phyloP scores from a whole-genome alignment of 2,888 invertebrate species.

The Euplexia lucipara region DNA sequence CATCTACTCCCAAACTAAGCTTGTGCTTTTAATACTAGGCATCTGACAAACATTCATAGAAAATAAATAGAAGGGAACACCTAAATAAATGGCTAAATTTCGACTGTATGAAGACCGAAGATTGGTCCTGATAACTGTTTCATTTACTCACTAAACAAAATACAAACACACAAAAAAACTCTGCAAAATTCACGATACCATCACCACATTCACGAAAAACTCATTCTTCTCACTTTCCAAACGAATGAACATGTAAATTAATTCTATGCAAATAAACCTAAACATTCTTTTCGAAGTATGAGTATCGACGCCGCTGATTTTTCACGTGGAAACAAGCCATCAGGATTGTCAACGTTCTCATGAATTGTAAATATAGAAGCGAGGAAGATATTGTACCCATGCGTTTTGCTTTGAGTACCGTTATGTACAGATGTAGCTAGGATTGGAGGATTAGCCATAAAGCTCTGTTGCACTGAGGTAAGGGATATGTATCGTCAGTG shows the following conservation, averaged over 20 bases:
- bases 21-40: too few relatives aligned
- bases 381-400: constrained; percentile 35
- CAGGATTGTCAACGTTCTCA: constrained; percentile 52
- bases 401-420: constrained; percentile 23
- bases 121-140: too few relatives aligned
- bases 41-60: too few relatives aligned
- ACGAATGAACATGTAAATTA: constrained; percentile 44
- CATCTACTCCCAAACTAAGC: too few relatives aligned
- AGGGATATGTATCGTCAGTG: too few relatives aligned
- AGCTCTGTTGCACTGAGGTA: too few relatives aligned
- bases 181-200: not conserved
- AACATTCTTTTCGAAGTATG: constrained; percentile 22
- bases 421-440: constrained; percentile 11
- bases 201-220: constrained; percentile 21
- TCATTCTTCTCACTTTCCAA: constrained; percentile 37
- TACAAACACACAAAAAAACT: not conserved
- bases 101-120: too few relatives aligned
- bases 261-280: constrained; percentile 35
- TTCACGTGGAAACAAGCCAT: constrained; percentile 45
- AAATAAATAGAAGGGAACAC: too few relatives aligned
- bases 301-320: constrained; percentile 26
- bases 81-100: too few relatives aligned
- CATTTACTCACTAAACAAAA: too few relatives aligned
- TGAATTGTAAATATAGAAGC: constrained; percentile 60
- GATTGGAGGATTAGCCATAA: not conserved